Base-by-base conservation (phyloP, 2,888 invertebrate genomes). In the Yponomeuta plumbellus region DNA sequence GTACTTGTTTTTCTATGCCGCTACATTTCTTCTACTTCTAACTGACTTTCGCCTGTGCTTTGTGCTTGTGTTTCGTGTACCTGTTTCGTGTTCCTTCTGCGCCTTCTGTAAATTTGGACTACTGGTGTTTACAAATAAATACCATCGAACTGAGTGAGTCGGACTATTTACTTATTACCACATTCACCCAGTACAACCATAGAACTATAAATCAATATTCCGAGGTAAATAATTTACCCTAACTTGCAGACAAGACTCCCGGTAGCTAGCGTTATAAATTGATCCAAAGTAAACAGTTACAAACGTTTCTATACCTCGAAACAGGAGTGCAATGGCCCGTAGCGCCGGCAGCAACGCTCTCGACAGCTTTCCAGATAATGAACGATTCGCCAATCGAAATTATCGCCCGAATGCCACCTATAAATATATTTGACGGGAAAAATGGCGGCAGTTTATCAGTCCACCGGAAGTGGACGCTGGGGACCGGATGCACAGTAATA, bases 361-460 rank as follows among this genome's bases (percentile, higher is more conserved):
- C 76, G 44, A 66, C 61, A 75, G 74, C 72, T 74, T 72, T 68
- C 70, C 73, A 70, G 70, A 73, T 81, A 84, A 84, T 83, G 80
- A 82, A 84, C 82, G 81, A 78, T 81, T 79, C 80, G 72, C 80
- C 79, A 78, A 84, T 83, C 77, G 79, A 78, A 82, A 87, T 89
- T 86, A 91, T 89, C 88, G 80, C 80, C 75, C 74, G 74, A 80
- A 79, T 78, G 79, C 68, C 82, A 82, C 83, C 89, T 85, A 91
- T 92, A 91, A 91, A 92, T 91, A 92, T 91, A 91, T 90, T 91
- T 88, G 84, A 88, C 84, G 86, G 88, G 82, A 91, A 92, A 92
- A 92, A 91, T 90, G 86, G 89, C 83, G 80, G 72, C 90, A 85
- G 87, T 92, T 91, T 92, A 92, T 92, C 92, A 91, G 89, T 76